Conservation (phyloP, 2,888 invertebrate species). For the Drosophila colorata region DNA sequence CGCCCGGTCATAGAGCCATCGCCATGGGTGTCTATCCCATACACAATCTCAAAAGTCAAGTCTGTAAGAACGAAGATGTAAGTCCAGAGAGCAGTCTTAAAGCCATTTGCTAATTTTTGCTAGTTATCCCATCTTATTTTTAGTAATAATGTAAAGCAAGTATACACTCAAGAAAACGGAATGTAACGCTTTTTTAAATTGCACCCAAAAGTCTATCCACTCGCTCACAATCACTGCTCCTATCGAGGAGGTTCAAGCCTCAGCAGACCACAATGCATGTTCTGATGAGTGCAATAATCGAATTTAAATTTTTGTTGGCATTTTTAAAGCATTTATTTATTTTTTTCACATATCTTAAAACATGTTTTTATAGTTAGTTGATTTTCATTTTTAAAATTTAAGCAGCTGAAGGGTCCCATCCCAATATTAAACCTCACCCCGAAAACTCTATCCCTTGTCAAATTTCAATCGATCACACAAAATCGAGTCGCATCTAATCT, state of each 20-base stretch:
- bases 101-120: constrained; percentile 33
- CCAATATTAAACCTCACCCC: background rate
- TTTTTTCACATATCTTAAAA: background rate
- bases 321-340: constrained; percentile 10
- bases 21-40: constrained; percentile 96
- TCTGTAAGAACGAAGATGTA: constrained; percentile 95
- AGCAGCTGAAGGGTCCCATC: constrained; percentile 29
- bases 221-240: constrained; percentile 3
- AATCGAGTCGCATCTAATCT: constrained; percentile 54
- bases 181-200: constrained; percentile 42
- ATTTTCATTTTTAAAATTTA: constrained; percentile 11
- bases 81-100: constrained; percentile 86
- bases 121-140: constrained; percentile 31
- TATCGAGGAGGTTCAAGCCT: constrained; percentile 4
- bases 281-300: constrained; percentile 34
- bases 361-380: constrained; percentile 19
- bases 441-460: constrained; percentile 30
- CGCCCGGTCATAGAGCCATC: constrained; percentile 95
- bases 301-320: constrained; percentile 21
- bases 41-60: constrained; percentile 94
- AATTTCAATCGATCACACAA: constrained; percentile 51
- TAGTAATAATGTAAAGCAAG: constrained; percentile 35
- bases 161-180: constrained; percentile 32
- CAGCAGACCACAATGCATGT: constrained; percentile 32
- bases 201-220: constrained; percentile 33